Evolutionary conservation across 2,797 vertebrate genomes (phyloP).

Genomic region (Enteromius treurensis): DNA sequence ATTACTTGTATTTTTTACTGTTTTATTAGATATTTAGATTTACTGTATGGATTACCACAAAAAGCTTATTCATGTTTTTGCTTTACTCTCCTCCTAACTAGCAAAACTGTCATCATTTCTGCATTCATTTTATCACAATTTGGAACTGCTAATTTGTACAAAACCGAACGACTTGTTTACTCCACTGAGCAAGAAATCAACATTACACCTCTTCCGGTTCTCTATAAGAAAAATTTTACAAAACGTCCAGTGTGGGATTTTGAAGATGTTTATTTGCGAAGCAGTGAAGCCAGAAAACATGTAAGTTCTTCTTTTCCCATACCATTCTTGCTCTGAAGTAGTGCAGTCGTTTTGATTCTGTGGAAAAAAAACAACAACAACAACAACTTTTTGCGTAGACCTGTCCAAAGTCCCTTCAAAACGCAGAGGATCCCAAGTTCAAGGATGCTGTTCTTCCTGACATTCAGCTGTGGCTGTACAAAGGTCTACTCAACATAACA

Average conservation of each 20-base stretch:
- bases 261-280: constrained; percentile 70
- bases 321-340: background rate
- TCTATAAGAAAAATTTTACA: constrained; percentile 53
- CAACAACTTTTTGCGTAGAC: constrained; percentile 66
- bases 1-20: background rate
- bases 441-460: constrained; percentile 78
- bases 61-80: background rate
- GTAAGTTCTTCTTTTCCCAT: constrained; percentile 58
- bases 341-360: background rate
- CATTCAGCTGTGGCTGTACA: constrained; percentile 83
- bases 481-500: constrained; percentile 70
- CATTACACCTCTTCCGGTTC: constrained; percentile 62
- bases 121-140: background rate
- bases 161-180: background rate
- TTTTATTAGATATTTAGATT: background rate
- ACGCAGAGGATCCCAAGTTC: constrained; percentile 75
- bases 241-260: constrained; percentile 73
- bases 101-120: background rate
- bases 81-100: background rate
- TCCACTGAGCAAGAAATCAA: background rate
- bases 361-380: background rate
- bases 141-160: background rate
- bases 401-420: constrained; percentile 79
- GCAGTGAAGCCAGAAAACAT: constrained; percentile 49
- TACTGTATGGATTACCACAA: background rate